Base-by-base conservation (phyloP, 1,140 invertebrate species). In the Cherax quadricarinatus region DNA sequence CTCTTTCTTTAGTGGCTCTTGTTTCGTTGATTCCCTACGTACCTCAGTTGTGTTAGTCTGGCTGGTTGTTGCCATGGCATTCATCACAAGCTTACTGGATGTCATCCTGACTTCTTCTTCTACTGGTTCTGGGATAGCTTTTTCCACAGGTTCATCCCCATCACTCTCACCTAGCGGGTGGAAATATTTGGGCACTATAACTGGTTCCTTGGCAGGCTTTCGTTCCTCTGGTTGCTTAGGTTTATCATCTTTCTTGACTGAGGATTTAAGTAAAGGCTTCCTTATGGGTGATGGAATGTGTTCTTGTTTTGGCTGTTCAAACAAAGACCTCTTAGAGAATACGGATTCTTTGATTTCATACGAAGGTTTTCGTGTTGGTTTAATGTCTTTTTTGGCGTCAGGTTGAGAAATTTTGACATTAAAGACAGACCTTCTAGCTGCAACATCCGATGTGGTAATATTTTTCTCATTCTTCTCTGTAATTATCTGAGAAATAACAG, bases 171-270 rank as follows among this genome's bases (percentile, higher is more conserved):
- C 93, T 6, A 94, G 82, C 14, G 92, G 92, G 79, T 93, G 89
- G 88, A 94, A 78, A 66, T 93, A 86, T 30, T 88, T 91, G 16
- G 89, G 92, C 48, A 91, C 92, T 78, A 93, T 92, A 41, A 89
- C 4, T 18, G 93, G 93, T 75, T 94, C 93, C 57, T 92, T 92
- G 3, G 92, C 93, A n/a, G 93, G 93, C 48, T 90, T 82, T 18
- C 81, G 48, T 16, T 85, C 88, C 21, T 62, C 78, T 84, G 81
- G 89, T 73, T 78, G 60, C 70, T 88, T 41, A 30, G 86, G 82
- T 3, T 30, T 78, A 14, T 90, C 60, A 12, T 84, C 82, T 30
- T 48, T 48, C 84, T 86, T 86, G 84, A 41, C 21, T 75, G 84
- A 12, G 21, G 57, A 48, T 41, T 80, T 85, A 21, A 51, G 57